Base-by-base conservation (phyloP, 2,113 vertebrate genomes). In the Hystrix cristata region DNA sequence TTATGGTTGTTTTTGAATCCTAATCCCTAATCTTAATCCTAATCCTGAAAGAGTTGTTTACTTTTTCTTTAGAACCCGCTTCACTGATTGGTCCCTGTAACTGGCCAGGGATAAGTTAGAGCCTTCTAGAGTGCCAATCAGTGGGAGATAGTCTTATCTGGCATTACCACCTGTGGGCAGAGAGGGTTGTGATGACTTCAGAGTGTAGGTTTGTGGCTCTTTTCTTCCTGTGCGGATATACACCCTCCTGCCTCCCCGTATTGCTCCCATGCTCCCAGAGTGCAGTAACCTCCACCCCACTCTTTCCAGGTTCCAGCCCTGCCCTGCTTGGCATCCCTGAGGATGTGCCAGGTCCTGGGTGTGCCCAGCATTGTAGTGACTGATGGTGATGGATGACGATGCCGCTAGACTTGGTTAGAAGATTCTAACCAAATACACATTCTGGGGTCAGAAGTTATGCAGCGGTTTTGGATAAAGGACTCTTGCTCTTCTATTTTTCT, bases 11-110 rank as follows among this genome's bases (percentile, higher is more conserved):
- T 93, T 72, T 95, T 46, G 67, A 97, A 64, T 59, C 53, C 55
- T 14, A 90, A 91, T 25, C 29, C 48, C 92, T 43, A 94, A 82
- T 89, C 72, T n/a, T 86, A 71, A 89, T 23, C 71, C 88, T 71
- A 38, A 38, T 38, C 38, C 38, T 2, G 38, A 38, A 38, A 38
- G 38, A 38, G 38, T 38, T 38, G 38, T 38, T 38, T 74, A 6
- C 16, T 34, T 87, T 78, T 88, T 62, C 57, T n/a, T 43, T 57
- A 1, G 51, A 83, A 38, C 14, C 21, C 25, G 7, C 48, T 79
- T 95, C 27, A 25, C 16, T 43, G 55, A 57, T 74, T 10, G 95
- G 1, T 34, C 29, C 92, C 51, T 82, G 38, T 38, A 34, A 69
- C 34, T 64, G 43, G 38, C 19, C 15, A 78, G 55, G 21, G 57